Conservation (phyloP, 2,888 invertebrate species). For the Corbicula japonica region DNA sequence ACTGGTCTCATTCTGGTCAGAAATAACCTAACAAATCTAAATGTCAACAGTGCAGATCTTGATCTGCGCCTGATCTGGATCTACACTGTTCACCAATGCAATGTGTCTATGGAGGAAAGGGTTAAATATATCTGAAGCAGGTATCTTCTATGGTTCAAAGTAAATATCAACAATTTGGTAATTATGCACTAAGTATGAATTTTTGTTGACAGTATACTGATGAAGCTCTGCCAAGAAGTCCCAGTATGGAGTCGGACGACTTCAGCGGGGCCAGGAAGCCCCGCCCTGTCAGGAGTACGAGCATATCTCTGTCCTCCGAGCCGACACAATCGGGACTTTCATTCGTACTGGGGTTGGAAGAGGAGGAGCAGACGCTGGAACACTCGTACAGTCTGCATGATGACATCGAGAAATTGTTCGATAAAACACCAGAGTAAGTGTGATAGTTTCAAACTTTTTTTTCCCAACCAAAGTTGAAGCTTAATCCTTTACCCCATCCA, state of each 20-base stretch:
- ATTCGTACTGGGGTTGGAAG: conserved; percentile 62
- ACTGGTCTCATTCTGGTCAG: no score
- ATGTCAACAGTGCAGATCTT: no score
- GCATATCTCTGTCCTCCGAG: conserved; percentile 49
- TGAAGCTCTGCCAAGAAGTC: conserved; percentile 17
- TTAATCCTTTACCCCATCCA: background rate
- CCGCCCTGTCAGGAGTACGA: conserved; percentile 46
- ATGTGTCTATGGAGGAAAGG: background rate
- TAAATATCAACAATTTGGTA: background rate
- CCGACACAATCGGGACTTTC: conserved; percentile 58
- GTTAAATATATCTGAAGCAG: background rate
- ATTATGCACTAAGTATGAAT: background rate
- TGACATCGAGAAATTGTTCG: conserved; percentile 67
- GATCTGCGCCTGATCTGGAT: background rate
- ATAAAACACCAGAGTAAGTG: conserved; percentile 47
- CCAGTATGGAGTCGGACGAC: conserved; percentile 15
- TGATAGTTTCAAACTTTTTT: background rate
- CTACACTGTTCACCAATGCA: background rate
- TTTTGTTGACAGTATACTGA: conserved; percentile 22
- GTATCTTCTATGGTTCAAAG: background rate
- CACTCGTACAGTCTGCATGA: conserved; percentile 56
- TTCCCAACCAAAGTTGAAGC: background rate
- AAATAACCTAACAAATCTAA: no score
- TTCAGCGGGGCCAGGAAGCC: background rate
- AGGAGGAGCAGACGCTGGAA: conserved; percentile 43